Conservation (phyloP, 2,113 vertebrate genomes). For the Spheniscus mendiculus region DNA sequence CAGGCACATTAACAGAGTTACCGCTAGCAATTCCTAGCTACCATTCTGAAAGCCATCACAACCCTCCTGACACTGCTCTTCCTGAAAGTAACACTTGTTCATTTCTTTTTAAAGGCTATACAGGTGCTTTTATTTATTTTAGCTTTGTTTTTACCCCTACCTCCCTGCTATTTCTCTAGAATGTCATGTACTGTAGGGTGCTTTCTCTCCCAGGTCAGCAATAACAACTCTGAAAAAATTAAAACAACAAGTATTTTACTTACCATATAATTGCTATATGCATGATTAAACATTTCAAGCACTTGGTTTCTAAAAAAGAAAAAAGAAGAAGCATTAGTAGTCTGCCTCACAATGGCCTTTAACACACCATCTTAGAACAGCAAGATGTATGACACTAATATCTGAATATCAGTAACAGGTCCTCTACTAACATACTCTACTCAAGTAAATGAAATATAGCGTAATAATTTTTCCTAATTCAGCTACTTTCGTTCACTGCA, state of each 20-base stretch:
- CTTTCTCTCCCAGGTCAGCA: not conserved
- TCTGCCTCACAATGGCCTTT: not conserved
- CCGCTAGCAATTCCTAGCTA: not conserved
- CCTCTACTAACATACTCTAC: not conserved
- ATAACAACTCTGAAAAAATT: not conserved
- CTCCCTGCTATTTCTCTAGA: not conserved
- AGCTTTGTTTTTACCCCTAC: not conserved
- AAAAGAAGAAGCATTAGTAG: not conserved
- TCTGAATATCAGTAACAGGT: not conserved
- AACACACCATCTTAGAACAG: not conserved
- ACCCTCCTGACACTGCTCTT: not conserved
- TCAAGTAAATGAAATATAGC: not conserved
- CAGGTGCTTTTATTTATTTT: not conserved
- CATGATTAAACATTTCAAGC: constrained; percentile 99
- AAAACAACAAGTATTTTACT: constrained; percentile 48
- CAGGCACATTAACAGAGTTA: not conserved
- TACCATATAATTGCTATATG: constrained; percentile 99
- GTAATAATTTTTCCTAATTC: not conserved
- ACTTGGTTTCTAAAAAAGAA: constrained; percentile 88
- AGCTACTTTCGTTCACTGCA: not conserved
- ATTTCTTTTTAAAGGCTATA: not conserved
- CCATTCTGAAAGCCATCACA: not conserved
- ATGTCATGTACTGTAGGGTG: not conserved
- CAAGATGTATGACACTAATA: not conserved
- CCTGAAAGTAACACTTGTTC: not conserved